These are phyloP conservation scores for Calyptommatus sinebrachiatus DNA, from an alignment of 2,113 vertebrate genomes.

Conservation along the genomic window DNA sequence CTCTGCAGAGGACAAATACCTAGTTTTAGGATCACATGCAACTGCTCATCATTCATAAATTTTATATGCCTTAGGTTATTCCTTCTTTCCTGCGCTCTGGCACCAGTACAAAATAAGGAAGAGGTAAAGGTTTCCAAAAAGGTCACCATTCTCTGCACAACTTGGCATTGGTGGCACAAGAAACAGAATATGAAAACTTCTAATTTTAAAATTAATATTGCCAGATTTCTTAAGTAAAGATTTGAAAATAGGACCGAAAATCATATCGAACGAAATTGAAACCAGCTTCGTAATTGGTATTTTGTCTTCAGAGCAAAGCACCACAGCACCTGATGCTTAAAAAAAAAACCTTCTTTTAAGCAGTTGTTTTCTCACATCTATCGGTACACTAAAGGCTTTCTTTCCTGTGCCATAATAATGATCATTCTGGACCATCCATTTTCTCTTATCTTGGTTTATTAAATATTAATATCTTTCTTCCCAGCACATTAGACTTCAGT, in stretches of 20 bases:
- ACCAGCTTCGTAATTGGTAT: too few relatives aligned
- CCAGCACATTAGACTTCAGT: neutral
- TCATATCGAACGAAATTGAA: too few relatives aligned
- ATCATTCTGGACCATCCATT: too few relatives aligned
- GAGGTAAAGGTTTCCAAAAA: slow-evolving; percentile 2
- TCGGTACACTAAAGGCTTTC: neutral
- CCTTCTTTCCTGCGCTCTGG: slow-evolving; percentile 26
- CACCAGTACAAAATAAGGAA: slow-evolving; percentile 9
- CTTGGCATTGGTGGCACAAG: neutral
- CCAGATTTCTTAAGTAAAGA: neutral
- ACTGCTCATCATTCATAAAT: slow-evolving; percentile 16
- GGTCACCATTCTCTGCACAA: neutral
- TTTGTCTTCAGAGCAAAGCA: neutral
- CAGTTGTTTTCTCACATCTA: neutral
- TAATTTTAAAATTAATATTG: neutral
- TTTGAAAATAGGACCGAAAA: too few relatives aligned
- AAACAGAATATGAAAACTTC: neutral
- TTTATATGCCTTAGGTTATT: neutral
- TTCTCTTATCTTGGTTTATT: neutral
- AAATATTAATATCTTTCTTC: neutral
- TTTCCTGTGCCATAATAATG: too few relatives aligned
- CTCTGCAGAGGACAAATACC: neutral
- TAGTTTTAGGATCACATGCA: slow-evolving; percentile 18
- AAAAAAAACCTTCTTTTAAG: neutral
- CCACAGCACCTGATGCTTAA: neutral